These are phyloP conservation scores for Epirrita christyi DNA, from an alignment of 2,888 invertebrate species.

Conservation along the genomic window DNA sequence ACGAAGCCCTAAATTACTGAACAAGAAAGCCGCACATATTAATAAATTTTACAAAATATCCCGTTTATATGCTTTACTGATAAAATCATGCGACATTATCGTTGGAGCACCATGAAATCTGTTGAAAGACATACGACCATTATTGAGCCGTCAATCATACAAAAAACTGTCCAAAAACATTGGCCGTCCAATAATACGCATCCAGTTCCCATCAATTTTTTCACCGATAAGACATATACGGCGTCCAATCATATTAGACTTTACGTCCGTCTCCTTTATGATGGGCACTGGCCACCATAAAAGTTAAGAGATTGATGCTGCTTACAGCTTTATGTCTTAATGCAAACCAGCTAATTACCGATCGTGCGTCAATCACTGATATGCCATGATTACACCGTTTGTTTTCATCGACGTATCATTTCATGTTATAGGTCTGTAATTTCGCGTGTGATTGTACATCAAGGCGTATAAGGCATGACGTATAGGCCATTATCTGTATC, in stretches of 20 bases:
- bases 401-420: constrained; percentile 25
- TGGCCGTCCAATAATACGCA: constrained; percentile 28
- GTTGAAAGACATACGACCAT: constrained; percentile 25
- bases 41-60: constrained; percentile 19
- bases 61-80: constrained; percentile 22
- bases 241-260: constrained; percentile 63
- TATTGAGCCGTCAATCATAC: constrained; percentile 39
- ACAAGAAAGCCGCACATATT: constrained; percentile 2
- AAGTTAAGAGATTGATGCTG: constrained; percentile 52
- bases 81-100: constrained; percentile 17
- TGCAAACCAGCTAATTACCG: constrained; percentile 54
- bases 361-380: constrained; percentile 40
- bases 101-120: constrained; percentile 31
- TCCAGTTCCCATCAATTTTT: constrained; percentile 36
- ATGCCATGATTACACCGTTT: constrained; percentile 28
- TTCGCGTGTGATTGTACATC: constrained; percentile 42
- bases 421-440: constrained; percentile 22
- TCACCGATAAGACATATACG: constrained; percentile 31
- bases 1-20: neutral
- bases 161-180: constrained; percentile 30
- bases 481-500: constrained; percentile 59
- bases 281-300: constrained; percentile 45
- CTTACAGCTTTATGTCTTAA: constrained; percentile 66
- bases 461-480: constrained; percentile 56
- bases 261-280: constrained; percentile 57